Base-by-base conservation (phyloP, 2,797 vertebrate genomes). In the Mastacembelus armatus region DNA sequence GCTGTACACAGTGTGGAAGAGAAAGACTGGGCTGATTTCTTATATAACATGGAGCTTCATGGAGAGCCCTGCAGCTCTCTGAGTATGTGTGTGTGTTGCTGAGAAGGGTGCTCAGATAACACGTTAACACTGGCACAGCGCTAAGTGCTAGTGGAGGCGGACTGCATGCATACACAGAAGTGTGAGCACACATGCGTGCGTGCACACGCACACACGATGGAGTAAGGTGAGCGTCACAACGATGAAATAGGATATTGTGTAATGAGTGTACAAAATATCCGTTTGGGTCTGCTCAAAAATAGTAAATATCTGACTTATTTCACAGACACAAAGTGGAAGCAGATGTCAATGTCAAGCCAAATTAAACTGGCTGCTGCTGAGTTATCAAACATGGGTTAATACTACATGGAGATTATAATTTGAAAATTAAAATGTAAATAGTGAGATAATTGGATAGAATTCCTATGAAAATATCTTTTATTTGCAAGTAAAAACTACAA, bases 91-190 rank as follows among this genome's bases (percentile, higher is more conserved):
- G 72, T 56, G 73, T 64, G 82, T 63, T 58, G 78, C 43, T 30
- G 63, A 73, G 80, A 78, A 71, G 75, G 66, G 80, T 72, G 76
- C 78, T 78, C 69, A 78, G 63, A 73, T 60, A 71, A 70, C 63
- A 71, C 52, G 44, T 71, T 81, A 84, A 79, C 77, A 74, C 72
- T 78, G 78, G 82, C 70, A 80, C 57, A 59, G 43, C 18, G 76
- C 59, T 81, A 65, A 84, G 84, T 77, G n/a, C n/a, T n/a, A 61
- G 85, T 85, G 89, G 86, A 89, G 89, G 91, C 74, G 88, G 86
- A 85, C 61, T 54, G 59, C 10, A 42, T 60, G 69, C 64, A 69
- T 65, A 59, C 58, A 76, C 71, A 60, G 42, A 56, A 18, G 44
- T 71, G 71, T 44, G 42, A 60, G 71, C 36, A 43, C 45, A 35